Evolutionary conservation across 2,797 vertebrate genomes (phyloP).

Genomic region (Falco novaeseelandiae): DNA sequence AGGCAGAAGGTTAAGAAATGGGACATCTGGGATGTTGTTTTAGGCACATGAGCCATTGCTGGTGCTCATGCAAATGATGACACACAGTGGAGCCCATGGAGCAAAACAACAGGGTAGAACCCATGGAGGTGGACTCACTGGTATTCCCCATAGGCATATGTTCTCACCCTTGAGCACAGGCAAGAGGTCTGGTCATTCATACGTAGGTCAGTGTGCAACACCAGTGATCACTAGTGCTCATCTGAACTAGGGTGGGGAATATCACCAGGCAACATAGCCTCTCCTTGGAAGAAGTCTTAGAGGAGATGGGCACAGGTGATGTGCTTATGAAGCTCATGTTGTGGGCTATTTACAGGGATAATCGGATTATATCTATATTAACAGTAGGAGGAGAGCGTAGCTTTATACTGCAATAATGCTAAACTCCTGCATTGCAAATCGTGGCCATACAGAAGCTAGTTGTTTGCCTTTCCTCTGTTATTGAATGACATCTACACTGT

Average conservation of each 20-base stretch:
- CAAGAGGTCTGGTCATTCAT: neutral
- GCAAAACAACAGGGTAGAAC: neutral
- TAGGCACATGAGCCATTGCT: neutral
- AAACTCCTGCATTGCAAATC: neutral
- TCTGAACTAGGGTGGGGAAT: neutral
- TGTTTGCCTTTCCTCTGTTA: neutral
- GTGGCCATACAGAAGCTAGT: neutral
- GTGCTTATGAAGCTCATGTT: neutral
- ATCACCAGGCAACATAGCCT: neutral
- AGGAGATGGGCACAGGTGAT: neutral
- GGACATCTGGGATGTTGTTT: neutral
- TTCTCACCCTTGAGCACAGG: neutral
- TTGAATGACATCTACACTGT: neutral
- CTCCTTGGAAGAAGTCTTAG: neutral
- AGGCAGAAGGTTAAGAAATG: neutral
- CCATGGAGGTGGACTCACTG: neutral
- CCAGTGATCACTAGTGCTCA: neutral
- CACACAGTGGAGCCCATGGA: rapidly evolving
- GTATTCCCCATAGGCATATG: neutral
- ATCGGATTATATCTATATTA: neutral
- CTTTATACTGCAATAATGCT: neutral
- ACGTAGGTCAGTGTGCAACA: neutral
- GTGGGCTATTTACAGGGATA: neutral
- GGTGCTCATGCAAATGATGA: neutral
- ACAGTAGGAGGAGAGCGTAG: neutral